phyloP scores from a whole-genome alignment of 1,140 invertebrate genomes.

The Aphelinus atriplicis region DNA sequence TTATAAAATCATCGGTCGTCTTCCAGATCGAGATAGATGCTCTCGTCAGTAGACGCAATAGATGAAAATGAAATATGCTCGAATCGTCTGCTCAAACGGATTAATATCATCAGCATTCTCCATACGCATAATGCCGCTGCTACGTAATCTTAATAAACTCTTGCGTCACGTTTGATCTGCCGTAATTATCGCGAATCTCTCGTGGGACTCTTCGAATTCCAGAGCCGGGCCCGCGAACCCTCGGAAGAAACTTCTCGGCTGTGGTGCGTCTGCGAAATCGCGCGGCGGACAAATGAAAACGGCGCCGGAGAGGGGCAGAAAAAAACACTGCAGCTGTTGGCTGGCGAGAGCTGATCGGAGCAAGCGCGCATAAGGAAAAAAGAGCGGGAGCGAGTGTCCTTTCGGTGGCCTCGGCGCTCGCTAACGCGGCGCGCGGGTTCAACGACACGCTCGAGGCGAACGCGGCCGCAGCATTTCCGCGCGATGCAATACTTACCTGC shows the following conservation, averaged over 20 bases:
- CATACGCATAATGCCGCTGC: too few relatives aligned
- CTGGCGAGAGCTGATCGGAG: background rate
- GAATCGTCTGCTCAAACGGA: too few relatives aligned
- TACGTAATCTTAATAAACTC: too few relatives aligned
- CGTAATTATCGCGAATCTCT: background rate
- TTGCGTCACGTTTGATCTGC: too few relatives aligned
- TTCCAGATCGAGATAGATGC: too few relatives aligned
- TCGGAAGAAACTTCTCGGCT: too few relatives aligned
- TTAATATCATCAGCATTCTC: too few relatives aligned
- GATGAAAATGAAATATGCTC: too few relatives aligned
- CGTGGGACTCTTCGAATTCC: background rate
- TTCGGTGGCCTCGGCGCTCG: slow-evolving; percentile 15
- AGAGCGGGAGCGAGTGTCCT: slow-evolving; percentile 27
- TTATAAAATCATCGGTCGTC: too few relatives aligned
- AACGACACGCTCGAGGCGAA: slow-evolving; percentile 29
- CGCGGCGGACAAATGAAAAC: slow-evolving; percentile 1
- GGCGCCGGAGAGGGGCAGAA: background rate
- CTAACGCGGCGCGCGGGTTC: slow-evolving; percentile 18
- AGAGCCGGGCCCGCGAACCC: background rate
- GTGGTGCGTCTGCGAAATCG: too few relatives aligned
- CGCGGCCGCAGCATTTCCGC: slow-evolving; percentile 22
- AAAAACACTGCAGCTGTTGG: background rate
- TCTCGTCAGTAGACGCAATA: too few relatives aligned
- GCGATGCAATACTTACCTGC: background rate
- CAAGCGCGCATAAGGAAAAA: slow-evolving; percentile 14